Evolutionary conservation across 2,888 invertebrate species (phyloP).

Genomic region (Allygus modestus): DNA sequence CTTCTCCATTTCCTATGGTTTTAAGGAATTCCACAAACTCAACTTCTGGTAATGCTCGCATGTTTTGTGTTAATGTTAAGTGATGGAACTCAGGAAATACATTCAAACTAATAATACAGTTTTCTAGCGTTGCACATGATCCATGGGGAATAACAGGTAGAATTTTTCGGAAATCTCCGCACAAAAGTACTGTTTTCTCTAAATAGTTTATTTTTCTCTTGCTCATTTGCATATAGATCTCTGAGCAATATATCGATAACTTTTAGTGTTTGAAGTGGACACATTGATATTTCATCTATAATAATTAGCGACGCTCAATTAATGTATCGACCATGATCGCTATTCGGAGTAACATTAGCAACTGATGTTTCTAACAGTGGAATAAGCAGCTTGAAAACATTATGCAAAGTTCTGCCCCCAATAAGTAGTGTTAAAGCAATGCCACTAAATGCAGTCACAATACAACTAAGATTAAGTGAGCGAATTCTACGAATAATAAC

Average conservation of each 20-base stretch:
- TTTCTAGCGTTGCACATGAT: conserved; percentile 25
- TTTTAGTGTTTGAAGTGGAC: conserved; percentile 33
- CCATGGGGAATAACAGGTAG: conserved; percentile 33
- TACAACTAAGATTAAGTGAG: neutral
- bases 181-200: conserved; percentile 30
- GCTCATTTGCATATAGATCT: conserved; percentile 18
- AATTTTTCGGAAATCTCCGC: conserved; percentile 25
- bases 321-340: neutral
- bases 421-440: conserved; percentile 23
- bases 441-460: conserved; percentile 25
- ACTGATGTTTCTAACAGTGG: conserved; percentile 29
- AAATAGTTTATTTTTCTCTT: conserved; percentile 41
- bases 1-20: neutral
- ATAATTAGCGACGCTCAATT: neutral
- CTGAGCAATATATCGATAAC: conserved; percentile 4
- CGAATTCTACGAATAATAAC: neutral
- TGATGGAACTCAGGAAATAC: neutral
- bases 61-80: conserved; percentile 40
- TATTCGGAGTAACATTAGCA: conserved; percentile 19
- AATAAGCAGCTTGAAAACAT: conserved; percentile 29
- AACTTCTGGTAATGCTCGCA: too few relatives aligned
- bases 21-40: too few relatives aligned
- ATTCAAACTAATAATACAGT: too few relatives aligned
- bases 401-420: conserved; percentile 7
- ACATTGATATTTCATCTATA: too few relatives aligned